Base-by-base conservation (phyloP, 2,797 vertebrate genomes). In the Sebastes minor region DNA sequence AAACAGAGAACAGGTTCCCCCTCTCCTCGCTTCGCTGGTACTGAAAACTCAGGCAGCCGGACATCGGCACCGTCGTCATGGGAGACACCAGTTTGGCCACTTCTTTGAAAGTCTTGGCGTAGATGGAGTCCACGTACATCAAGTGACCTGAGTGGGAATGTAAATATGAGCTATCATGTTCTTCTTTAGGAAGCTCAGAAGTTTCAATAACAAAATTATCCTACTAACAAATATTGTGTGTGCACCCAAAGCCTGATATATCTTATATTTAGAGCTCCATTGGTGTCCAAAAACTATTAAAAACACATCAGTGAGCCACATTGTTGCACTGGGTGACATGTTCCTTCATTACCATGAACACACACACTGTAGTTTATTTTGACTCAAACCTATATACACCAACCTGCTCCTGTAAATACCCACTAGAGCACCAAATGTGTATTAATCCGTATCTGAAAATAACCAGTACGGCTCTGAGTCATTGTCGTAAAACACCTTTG, bases 91-190 rank as follows among this genome's bases (percentile, higher is more conserved):
- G 94, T 76, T 97, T 97, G 71, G 98, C 98, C 76, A 99, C 97
- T 88, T 99, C 98, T 89, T 97, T 97, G 84, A 98, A 97, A 42
- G 97, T 96, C 87, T 96, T 97, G 76, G 96, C 88, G 1, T 99
- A 97, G 78, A 96, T 71, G 0, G 98, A 98, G 89, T 99, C 97
- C 88, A 98, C 98, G 3, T 98, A 99, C 98, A 99, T 98, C 92
- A 97, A 97, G 89, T 97, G 97, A 83, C 98, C 98, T 99, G 82
- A 52, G 59, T 63, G 57, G 28, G 55, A 49, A 52, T 71, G 52
- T 23, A 20, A 27, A 63, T 12, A 25, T 16, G 32, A 56, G 25
- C 22, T 22, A 8, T 62, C 0, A 4, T 22, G 5, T 13, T 62
- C 32, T 11, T 30, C 7, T 57, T 8, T 27, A 20, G 14, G 27